These are phyloP conservation scores for Onychostruthus taczanowskii DNA, from an alignment of 2,113 vertebrate genomes.

Conservation along the genomic window DNA sequence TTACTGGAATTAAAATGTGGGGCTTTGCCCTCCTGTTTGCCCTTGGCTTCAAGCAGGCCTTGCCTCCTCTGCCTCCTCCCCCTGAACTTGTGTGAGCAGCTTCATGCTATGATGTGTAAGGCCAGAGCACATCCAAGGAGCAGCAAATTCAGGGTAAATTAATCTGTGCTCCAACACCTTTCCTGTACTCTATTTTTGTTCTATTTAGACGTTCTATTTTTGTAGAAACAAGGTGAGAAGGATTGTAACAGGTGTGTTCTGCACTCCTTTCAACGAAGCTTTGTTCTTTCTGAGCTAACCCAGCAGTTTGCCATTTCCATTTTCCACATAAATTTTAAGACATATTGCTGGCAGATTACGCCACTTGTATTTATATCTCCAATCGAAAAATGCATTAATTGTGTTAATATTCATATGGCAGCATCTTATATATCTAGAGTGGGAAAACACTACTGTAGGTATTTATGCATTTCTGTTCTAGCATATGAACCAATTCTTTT, in stretches of 20 bases:
- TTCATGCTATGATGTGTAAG: not conserved
- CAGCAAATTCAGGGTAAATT: not conserved
- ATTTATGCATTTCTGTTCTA: not conserved
- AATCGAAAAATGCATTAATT: not conserved
- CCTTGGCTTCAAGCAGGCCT: not conserved
- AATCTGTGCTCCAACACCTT: not conserved
- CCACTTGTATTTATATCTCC: not conserved
- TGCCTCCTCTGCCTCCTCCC: not conserved
- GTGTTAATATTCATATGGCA: not conserved
- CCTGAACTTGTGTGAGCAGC: not conserved
- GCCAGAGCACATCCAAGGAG: not conserved
- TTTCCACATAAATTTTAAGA: not conserved
- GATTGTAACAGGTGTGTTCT: not conserved
- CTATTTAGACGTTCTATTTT: constrained; percentile 9
- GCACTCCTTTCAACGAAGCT: not conserved
- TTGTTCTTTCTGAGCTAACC: not conserved
- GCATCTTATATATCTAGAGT: not conserved
- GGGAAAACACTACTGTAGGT: not conserved
- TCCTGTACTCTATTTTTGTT: not conserved
- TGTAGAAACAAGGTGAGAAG: not conserved
- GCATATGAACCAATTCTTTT: not conserved
- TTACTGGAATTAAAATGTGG: not conserved
- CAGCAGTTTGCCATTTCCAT: not conserved
- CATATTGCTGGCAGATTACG: not conserved
- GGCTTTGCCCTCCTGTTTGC: not conserved